Percentiles rank a stretch among this genome's conserved stretches.
These are phyloP conservation scores for Mugil cephalus DNA, from an alignment of 2,113 vertebrate genomes.

Conservation along the genomic window DNA sequence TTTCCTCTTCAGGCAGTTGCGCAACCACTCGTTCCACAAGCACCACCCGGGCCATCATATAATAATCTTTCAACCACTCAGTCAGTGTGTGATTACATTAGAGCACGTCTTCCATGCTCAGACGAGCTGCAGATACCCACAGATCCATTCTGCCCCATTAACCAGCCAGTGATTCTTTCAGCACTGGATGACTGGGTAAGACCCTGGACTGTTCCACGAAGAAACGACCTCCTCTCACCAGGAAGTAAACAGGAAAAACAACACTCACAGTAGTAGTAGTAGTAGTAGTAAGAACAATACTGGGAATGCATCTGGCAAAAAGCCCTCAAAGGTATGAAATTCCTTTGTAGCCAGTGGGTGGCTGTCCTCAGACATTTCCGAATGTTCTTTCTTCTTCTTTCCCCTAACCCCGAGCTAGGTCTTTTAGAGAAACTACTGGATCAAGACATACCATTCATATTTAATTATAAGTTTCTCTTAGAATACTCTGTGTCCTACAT, in stretches of 20 bases:
- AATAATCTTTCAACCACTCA: constrained; percentile 41
- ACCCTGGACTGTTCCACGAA: too few species aligned
- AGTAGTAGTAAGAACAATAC: too few species aligned
- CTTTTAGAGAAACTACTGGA: neutral
- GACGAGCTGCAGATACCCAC: constrained; percentile 43
- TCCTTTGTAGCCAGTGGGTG: too few species aligned
- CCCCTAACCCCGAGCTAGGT: too few species aligned
- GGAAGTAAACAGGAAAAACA: too few species aligned
- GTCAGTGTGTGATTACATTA: constrained; percentile 56
- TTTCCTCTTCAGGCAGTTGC: constrained; percentile 25
- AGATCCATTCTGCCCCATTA: constrained; percentile 62
- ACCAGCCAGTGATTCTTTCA: constrained; percentile 42
- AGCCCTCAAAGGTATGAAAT: too few species aligned
- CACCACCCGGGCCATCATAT: constrained; percentile 25
- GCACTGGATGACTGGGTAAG: constrained; percentile 34
- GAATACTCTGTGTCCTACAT: neutral
- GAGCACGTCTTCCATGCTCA: constrained; percentile 46
- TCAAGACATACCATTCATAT: neutral
- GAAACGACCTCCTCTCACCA: too few species aligned
- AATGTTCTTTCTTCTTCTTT: too few species aligned
- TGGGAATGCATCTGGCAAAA: too few species aligned
- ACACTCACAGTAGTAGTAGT: too few species aligned
- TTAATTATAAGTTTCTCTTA: neutral
- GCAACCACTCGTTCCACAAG: constrained; percentile 21
- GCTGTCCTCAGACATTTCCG: too few species aligned